phyloP scores from a whole-genome alignment of 2,888 invertebrate species.

The Dascillus cervinus region DNA sequence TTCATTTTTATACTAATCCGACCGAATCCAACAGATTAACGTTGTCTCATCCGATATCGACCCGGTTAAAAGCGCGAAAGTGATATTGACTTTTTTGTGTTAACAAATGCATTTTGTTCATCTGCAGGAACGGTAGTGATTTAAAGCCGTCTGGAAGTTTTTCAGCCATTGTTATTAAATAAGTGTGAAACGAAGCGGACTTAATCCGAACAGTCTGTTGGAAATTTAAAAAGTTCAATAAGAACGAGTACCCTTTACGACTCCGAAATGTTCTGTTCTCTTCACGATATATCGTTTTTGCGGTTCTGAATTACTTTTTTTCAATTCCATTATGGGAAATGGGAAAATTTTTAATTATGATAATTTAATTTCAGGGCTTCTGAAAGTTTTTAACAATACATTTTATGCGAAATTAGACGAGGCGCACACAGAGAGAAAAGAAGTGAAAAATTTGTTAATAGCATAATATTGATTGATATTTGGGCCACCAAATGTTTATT shows the following conservation, averaged over 20 bases:
- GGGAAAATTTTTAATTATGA: too few species aligned
- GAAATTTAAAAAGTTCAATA: slow-evolving; percentile 21
- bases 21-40: slow-evolving; percentile 24
- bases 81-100: slow-evolving; percentile 20
- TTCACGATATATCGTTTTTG: too few species aligned
- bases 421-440: slow-evolving; percentile 12
- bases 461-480: too few species aligned
- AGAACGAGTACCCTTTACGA: too few species aligned
- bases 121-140: slow-evolving; percentile 14
- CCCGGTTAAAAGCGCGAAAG: slow-evolving; percentile 13
- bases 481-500: too few species aligned
- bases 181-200: slow-evolving; percentile 35
- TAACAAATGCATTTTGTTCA: too few species aligned
- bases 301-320: too few species aligned
- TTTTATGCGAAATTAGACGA: slow-evolving; percentile 17
- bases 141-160: slow-evolving; percentile 25
- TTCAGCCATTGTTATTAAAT: slow-evolving; percentile 37
- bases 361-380: too few species aligned
- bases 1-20: slow-evolving; percentile 31
- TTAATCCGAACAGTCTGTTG: slow-evolving; percentile 32
- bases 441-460: too few species aligned
- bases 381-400: too few species aligned
- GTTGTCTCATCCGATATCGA: slow-evolving; percentile 24
- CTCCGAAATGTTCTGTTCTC: too few species aligned
- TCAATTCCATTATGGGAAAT: too few species aligned